Percentiles rank a stretch among this genome's conserved stretches.
These are phyloP conservation scores for Plagiodera versicolora DNA, from an alignment of 2,888 invertebrate genomes.

Conservation along the genomic window DNA sequence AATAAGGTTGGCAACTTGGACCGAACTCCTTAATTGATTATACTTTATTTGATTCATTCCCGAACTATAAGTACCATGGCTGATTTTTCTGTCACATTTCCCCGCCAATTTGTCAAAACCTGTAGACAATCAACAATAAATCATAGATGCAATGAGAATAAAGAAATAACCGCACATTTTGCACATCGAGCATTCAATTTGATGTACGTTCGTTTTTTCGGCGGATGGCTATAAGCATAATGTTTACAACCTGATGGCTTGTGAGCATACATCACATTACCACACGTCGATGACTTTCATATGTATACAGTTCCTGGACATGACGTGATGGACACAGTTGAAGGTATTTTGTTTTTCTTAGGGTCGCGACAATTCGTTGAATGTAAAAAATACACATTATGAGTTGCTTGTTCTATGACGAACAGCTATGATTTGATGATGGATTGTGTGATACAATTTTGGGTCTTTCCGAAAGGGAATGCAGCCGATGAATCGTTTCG, in stretches of 20 bases:
- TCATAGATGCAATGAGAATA: conserved; percentile 19
- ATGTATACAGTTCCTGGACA: background rate
- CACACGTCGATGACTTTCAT: conserved; percentile 4
- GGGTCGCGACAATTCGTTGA: too few species aligned
- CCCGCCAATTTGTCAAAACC: background rate
- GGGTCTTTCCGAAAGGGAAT: too few species aligned
- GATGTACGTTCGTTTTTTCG: conserved; percentile 21
- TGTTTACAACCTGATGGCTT: conserved; percentile 6
- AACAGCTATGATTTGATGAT: too few species aligned
- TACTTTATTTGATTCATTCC: too few species aligned
- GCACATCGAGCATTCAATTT: conserved; percentile 23
- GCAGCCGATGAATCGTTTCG: too few species aligned
- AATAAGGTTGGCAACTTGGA: too few species aligned
- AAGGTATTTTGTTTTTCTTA: background rate
- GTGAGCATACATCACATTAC: conserved; percentile 14
- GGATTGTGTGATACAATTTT: too few species aligned
- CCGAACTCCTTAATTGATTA: too few species aligned
- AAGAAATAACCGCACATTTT: conserved; percentile 23
- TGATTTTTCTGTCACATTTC: background rate
- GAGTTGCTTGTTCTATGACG: too few species aligned
- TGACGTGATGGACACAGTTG: background rate
- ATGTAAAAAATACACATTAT: too few species aligned
- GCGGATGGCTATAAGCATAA: conserved; percentile 10
- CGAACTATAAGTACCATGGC: too few species aligned
- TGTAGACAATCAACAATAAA: conserved; percentile 10